Evolutionary conservation across 1,140 invertebrate species (phyloP), one percentile per base, ranked within the genome.

Genomic region (Muscidifurax raptorellus): DNA sequence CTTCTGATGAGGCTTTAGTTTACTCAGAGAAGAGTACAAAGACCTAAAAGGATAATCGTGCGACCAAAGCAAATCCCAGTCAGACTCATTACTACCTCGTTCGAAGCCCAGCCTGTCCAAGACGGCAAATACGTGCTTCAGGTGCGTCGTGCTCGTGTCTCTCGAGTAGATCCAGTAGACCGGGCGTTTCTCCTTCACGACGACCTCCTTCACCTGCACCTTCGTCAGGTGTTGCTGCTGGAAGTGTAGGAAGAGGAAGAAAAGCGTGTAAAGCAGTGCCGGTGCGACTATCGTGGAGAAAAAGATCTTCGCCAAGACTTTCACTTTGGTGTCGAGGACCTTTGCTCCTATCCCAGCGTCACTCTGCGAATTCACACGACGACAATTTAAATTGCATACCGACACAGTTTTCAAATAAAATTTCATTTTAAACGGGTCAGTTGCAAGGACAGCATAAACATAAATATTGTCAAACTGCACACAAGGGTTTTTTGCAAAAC

Each of bases 41-140:
- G 91, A 92, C 67, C 94, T 93, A 89, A 98, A 99, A 4, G 98
- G 98, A 92, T 98, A 99, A 89, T 98, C 97, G 92, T 99, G 97
- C 2, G 97, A 96, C 98, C 98, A 99, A 7, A 99, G 90, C 5
- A 99, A 92, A 90, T 97, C 95, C 97, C 98, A 99, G n/a, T 96
- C 93, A 0, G 93, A 92, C 12, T 94, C 90, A 81, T 95, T 94
- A 9, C 92, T 93, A 15, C 94, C 94, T 82, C 95, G 92, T 78
- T 94, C 90, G 89, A 96, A 98, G 0, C 97, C 97, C 12, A 97
- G 91, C 87, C 95, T 92, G 10, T 96, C 92, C 80, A 98, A 93
- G 15, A 97, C 95, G 7, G 94, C 93, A 87, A 96, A 95, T 0
- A 98, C 96, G 91, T 98, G 97, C 86, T 95, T 96, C 36, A 98